These are phyloP conservation scores for Tolypeutes matacus DNA, from an alignment of 2,797 vertebrate species.

Conservation along the genomic window DNA sequence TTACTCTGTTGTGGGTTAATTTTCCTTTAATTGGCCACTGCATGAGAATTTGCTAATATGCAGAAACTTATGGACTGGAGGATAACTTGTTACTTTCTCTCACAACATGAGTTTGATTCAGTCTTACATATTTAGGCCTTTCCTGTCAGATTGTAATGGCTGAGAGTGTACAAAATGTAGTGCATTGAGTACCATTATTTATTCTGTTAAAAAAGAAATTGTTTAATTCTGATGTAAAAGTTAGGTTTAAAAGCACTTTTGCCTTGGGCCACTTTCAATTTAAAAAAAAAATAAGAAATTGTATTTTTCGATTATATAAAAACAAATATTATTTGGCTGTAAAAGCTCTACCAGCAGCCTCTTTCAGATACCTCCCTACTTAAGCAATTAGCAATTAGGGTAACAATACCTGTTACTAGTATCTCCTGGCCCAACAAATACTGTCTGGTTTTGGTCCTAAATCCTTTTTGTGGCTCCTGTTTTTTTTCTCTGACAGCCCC, in stretches of 20 bases:
- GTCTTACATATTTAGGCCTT: neutral
- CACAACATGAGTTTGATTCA: neutral
- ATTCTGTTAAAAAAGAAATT: neutral
- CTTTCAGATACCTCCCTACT: neutral
- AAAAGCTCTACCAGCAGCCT: neutral
- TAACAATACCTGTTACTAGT: neutral
- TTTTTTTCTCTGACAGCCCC: neutral
- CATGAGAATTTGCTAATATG: conserved; percentile 1
- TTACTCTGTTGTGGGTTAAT: neutral
- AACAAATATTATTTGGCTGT: neutral
- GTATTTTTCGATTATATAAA: conserved; percentile 22
- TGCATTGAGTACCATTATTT: conserved; percentile 2
- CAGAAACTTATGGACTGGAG: neutral
- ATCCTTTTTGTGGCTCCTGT: neutral
- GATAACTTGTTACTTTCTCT: conserved; percentile 29
- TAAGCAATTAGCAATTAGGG: neutral
- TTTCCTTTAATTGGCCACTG: conserved; percentile 12
- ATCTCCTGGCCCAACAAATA: neutral
- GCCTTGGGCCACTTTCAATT: neutral
- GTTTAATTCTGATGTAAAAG: conserved; percentile 27
- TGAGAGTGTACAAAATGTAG: neutral
- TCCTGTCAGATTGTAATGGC: neutral
- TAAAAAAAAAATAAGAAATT: neutral
- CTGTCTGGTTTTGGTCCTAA: neutral
- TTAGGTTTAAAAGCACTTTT: neutral